Conservation (phyloP, 1,140 invertebrate genomes). For the Bombus superbus region DNA sequence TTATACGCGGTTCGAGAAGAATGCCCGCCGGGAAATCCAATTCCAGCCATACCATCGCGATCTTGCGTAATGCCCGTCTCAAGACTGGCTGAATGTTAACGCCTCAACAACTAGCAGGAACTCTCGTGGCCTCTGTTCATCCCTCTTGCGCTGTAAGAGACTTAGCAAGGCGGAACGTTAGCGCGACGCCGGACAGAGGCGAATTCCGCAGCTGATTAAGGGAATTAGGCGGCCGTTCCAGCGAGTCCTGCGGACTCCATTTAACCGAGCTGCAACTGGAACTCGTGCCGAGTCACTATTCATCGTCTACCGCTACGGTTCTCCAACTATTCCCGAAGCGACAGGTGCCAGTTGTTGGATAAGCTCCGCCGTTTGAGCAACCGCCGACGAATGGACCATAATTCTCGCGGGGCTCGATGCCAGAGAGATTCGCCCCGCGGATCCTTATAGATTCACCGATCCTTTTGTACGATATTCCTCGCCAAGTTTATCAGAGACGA, state of each 20-base stretch:
- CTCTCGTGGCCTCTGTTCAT: not conserved
- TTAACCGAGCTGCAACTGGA: constrained; percentile 70
- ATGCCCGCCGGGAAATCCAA: not conserved
- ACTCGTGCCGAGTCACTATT: constrained; percentile 58
- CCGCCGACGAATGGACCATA: constrained; percentile 31
- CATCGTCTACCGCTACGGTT: constrained; percentile 44
- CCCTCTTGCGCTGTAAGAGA: not conserved
- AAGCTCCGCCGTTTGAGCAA: constrained; percentile 43
- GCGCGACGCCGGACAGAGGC: constrained; percentile 47
- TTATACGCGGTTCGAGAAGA: not conserved
- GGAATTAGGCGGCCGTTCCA: constrained; percentile 74
- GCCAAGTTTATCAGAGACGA: constrained; percentile 39
- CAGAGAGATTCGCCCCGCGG: not conserved
- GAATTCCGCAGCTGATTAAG: constrained; percentile 77
- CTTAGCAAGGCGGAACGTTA: constrained; percentile 30
- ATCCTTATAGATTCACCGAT: constrained; percentile 31
- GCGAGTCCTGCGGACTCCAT: constrained; percentile 64
- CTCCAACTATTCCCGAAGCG: constrained; percentile 60
- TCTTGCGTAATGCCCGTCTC: not conserved
- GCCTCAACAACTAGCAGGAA: constrained; percentile 28
- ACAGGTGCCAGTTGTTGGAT: constrained; percentile 64
- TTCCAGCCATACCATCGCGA: not conserved
- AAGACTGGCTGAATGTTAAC: constrained; percentile 27
- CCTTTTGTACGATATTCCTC: constrained; percentile 6
- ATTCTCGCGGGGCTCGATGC: not conserved